Evolutionary conservation across 2,113 vertebrate species (phyloP).

Genomic region (Rhinoderma darwinii): DNA sequence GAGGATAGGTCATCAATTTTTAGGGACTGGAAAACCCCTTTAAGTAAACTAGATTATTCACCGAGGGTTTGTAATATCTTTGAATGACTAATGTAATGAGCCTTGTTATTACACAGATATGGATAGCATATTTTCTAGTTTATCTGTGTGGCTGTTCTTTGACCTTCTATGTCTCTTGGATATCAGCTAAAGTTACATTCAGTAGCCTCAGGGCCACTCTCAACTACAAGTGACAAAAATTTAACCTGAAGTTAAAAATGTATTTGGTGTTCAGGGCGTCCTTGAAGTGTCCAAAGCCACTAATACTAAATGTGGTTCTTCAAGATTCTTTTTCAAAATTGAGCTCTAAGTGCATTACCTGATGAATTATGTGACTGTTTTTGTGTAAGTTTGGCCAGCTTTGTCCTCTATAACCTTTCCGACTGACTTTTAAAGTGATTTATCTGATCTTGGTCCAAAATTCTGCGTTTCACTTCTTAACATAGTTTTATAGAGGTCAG

Average conservation of each 20-base stretch:
- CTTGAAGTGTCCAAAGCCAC: not conserved
- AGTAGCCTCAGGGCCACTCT: not conserved
- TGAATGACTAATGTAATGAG: too few relatives aligned
- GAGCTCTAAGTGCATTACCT: not conserved
- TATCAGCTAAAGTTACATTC: not conserved
- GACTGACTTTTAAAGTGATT: too few relatives aligned
- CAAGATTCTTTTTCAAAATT: not conserved
- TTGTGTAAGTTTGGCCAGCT: not conserved
- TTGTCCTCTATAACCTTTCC: not conserved
- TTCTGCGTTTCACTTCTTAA: too few relatives aligned
- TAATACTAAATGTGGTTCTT: not conserved
- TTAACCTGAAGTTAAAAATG: not conserved
- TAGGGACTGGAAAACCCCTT: too few relatives aligned
- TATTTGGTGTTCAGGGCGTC: not conserved
- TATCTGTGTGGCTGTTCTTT: not conserved
- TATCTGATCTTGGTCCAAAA: too few relatives aligned
- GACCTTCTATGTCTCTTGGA: not conserved
- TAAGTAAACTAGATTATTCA: too few relatives aligned
- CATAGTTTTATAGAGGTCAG: too few relatives aligned
- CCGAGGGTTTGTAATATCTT: too few relatives aligned
- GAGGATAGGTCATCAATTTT: too few relatives aligned
- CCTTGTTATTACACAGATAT: too few relatives aligned
- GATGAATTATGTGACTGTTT: not conserved
- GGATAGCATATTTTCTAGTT: not conserved
- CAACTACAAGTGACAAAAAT: not conserved